A percentile compares a stretch with the other conserved stretches of the same genome.
Conservation (phyloP, 2,888 invertebrate species). For the Macrophya annulata region DNA sequence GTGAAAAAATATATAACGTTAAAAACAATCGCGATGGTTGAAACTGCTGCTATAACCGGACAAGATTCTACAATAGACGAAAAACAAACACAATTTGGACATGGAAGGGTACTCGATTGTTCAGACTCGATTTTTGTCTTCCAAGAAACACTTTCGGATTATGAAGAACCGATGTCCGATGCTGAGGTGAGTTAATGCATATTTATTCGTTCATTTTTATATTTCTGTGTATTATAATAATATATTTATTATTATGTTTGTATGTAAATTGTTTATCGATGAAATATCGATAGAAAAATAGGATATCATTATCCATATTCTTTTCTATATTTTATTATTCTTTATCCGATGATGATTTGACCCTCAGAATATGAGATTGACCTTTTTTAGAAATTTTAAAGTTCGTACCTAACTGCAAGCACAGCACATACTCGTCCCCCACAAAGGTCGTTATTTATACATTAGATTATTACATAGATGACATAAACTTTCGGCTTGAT, state of each 20-base stretch:
- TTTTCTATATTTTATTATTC: neutral
- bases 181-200: conserved; percentile 70
- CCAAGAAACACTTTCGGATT: conserved; percentile 75
- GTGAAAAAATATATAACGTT: neutral
- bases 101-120: conserved; percentile 72
- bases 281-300: neutral
- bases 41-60: conserved; percentile 58
- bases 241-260: too few relatives aligned
- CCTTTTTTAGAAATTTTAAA: conserved; percentile 4
- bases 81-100: conserved; percentile 77
- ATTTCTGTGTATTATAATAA: neutral
- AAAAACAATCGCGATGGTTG: neutral
- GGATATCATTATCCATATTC: neutral
- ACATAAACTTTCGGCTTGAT: conserved; percentile 3
- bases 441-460: conserved; percentile 1
- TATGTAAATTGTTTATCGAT: too few relatives aligned
- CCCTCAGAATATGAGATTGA: neutral
- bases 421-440: neutral
- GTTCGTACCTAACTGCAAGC: neutral
- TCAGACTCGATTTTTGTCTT: conserved; percentile 78
- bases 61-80: conserved; percentile 62
- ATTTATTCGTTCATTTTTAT: neutral
- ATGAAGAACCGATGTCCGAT: conserved; percentile 75
- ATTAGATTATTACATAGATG: conserved; percentile 10
- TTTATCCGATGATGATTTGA: neutral